Base-by-base conservation (phyloP, 1,140 invertebrate genomes). In the Heliconius melpomene region DNA sequence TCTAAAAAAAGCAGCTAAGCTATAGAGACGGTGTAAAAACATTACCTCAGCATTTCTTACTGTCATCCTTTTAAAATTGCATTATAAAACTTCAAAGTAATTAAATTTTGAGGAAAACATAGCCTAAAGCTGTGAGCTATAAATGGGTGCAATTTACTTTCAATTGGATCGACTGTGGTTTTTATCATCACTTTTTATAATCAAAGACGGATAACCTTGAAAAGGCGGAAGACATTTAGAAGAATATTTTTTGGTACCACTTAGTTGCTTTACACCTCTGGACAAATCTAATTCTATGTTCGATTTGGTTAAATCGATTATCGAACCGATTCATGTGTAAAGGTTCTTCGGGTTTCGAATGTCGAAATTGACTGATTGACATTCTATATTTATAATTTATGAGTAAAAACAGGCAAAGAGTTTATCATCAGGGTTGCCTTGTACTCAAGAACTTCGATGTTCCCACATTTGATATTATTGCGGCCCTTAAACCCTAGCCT, bases 171-270 rank as follows among this genome's bases (percentile, higher is more conserved):
- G 66, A 78, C 77, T 74, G 29, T 46, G 60, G 36, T 82, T 82
- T 79, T 82, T 82, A 72, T 82, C 40, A 79, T 81, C 76, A 72
- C 79, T 86, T 86, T 85, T 81, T 83, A 76, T 79, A 5, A 76
- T 83, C 84, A 77, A 79, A 84, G 83, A 85, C 80, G 79, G 85
- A 75, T 83, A 83, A 83, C 91, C 91, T 90, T 90, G 87, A 77
- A 74, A 83, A 91, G 81, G 73, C 89, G 90, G 89, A 92, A 91
- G 87, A 84, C 87, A 87, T 77, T 85, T 77, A 79, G 82, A 81
- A 85, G 83, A 84, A 84, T 85, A 85, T 85, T 82, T 84, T 86
- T 86, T 84, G 82, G 82, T 81, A 75, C 82, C 78, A 84, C 57
- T 80, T 40, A 72, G 57, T 77, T 80, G 75, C 79, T 80, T 81